Evolutionary conservation across 2,113 vertebrate genomes (phyloP), one percentile per base, ranked within the genome.

Genomic region (Pantherophis guttatus): DNA sequence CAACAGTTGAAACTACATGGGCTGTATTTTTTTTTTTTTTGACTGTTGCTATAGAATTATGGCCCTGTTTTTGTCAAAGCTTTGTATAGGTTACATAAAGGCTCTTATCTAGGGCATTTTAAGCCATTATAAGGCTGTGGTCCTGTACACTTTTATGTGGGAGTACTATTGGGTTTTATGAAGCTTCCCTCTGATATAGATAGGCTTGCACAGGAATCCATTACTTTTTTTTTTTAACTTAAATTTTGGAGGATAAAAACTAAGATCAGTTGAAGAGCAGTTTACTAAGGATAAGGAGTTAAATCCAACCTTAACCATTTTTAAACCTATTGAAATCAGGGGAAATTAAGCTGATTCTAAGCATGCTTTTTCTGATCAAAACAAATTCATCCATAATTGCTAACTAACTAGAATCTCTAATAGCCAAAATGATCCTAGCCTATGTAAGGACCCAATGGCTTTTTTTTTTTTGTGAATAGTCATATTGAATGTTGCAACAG

Each of bases 1-100:
- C 12, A 95, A 52, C 24, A 89, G 9, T 75, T 94, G 93, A 94
- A 93, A 7, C 86, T 65, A 59, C 9, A 48, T 75, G n/a, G 2
- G 9, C 19, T 15, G 11, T 0, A 19, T 90, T 24, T 87, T 93
- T 62, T 0, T 0, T 0, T 93, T 33, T 50, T 93, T 12, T 87
- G 23, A 50, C 29, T 62, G 86, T 86, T 86, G 21, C 75, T 33
- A 62, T 89, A 39, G 24, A 50, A 53, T 90, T 59, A 52, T 50
- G 2, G 2, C 8, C 54, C 54, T n/a, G 11, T 1, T 86, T n/a
- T 58, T 29, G 53, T 81, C 52, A 93, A 93, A 93, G 2, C 54
- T 70, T 10, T 48, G 33, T 24, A 15, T 44, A 21, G 58, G 6
- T 15, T 24, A 44, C 11, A 55, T 48, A 52, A 86, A 62, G 23